phyloP scores from a whole-genome alignment of 2,113 vertebrate genomes.

The Platycercus adscitus region DNA sequence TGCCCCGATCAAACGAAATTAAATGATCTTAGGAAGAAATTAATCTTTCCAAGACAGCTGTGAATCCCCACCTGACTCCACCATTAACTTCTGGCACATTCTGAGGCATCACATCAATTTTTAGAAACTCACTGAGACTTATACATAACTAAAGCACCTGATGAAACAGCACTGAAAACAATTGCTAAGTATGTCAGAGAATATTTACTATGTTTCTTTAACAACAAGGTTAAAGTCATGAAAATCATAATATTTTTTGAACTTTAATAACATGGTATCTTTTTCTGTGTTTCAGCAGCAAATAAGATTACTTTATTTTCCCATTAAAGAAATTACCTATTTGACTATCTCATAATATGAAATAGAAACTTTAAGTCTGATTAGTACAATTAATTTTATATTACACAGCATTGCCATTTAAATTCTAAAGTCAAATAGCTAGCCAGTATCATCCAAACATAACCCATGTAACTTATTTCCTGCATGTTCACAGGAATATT shows the following conservation, averaged over 20 bases:
- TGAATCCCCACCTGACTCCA: constrained; percentile 22
- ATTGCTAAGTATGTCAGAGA: background rate
- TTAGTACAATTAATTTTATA: background rate
- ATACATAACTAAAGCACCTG: background rate
- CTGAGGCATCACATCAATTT: constrained; percentile 34
- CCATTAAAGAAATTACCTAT: background rate
- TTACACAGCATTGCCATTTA: constrained; percentile 3
- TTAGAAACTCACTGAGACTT: constrained; percentile 46
- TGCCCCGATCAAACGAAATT: constrained; percentile 13
- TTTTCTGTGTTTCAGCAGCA: background rate
- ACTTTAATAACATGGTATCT: background rate
- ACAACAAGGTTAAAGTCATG: background rate
- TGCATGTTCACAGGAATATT: background rate
- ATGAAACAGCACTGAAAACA: background rate
- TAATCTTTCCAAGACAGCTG: constrained; percentile 26
- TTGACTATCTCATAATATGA: background rate
- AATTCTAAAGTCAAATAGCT: background rate
- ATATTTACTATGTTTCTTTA: background rate
- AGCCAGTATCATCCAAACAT: background rate
- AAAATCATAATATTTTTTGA: background rate
- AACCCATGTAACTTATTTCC: background rate
- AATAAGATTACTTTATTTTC: background rate
- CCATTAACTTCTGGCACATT: background rate
- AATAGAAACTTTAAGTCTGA: background rate
- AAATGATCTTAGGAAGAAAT: constrained; percentile 60